phyloP scores from a whole-genome alignment of 2,888 invertebrate genomes.

The Pycnomerus fuliginosus region DNA sequence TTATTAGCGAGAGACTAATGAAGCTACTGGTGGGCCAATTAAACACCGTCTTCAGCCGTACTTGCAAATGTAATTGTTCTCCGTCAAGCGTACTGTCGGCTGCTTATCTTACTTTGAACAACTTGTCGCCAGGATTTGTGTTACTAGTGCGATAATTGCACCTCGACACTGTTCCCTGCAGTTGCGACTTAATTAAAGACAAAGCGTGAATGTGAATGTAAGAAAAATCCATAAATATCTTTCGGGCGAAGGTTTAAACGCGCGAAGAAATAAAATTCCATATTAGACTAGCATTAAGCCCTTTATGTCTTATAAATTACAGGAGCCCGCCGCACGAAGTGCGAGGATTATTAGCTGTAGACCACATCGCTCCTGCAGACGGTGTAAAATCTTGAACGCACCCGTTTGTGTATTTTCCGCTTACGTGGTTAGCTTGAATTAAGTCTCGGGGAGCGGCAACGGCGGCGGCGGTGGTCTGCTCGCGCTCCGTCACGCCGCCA shows the following conservation, averaged over 20 bases:
- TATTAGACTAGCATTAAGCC: no score
- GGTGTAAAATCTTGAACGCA: slow-evolving; percentile 30
- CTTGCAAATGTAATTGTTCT: slow-evolving; percentile 24
- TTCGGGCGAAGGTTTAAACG: no score
- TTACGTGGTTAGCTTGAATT: slow-evolving; percentile 29
- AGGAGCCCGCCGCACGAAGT: slow-evolving; percentile 10
- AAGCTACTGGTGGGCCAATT: slow-evolving; percentile 30
- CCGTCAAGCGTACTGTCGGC: slow-evolving; percentile 18
- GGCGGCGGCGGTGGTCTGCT: no score
- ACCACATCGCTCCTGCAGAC: slow-evolving; percentile 22
- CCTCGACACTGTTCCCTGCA: slow-evolving; percentile 11
- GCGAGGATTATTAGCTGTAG: slow-evolving; percentile 26
- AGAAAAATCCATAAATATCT: no score
- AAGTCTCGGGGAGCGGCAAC: slow-evolving; percentile 20
- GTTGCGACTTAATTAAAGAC: background rate
- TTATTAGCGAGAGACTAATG: slow-evolving; percentile 28
- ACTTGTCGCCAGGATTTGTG: slow-evolving; percentile 27
- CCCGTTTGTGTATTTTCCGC: slow-evolving; percentile 31
- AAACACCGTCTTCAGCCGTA: slow-evolving; percentile 27
- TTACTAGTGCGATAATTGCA: slow-evolving; percentile 25
- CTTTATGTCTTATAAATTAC: slow-evolving; percentile 19
- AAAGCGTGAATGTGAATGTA: no score
- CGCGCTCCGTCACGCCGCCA: slow-evolving; percentile 9
- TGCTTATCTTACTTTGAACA: slow-evolving; percentile 30
- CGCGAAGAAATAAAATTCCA: no score